Evolutionary conservation across 1,140 invertebrate species (phyloP), one percentile per base, ranked within the genome.

Genomic region (Polyergus mexicanus): DNA sequence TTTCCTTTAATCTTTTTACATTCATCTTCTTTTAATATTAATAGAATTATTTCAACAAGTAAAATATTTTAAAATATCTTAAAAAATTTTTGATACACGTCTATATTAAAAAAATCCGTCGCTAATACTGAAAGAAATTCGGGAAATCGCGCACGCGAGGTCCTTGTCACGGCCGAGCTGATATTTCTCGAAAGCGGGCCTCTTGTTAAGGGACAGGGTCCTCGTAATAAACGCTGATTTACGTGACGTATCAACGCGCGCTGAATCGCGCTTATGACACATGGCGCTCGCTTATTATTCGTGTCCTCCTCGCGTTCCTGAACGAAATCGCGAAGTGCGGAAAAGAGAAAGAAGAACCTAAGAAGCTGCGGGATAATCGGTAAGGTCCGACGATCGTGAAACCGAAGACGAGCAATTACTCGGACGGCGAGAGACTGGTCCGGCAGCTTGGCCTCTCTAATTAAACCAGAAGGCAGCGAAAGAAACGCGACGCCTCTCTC

Each of bases 171-270:
- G 35, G 51, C 8, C n/a, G 35, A 60, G 35, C 8, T 47, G 25
- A 62, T 44, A 41, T n/a, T 54, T 80, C 84, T 85, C 84, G 62
- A 87, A 88, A 77, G 84, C 69, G 85, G 72, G 63, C 80, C 47
- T 28, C 68, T 54, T 65, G 60, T 85, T 84, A 51, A 11, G 35
- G 66, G 66, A 38, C 66, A 71, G 66, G 62, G 38, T 38, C 71
- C 60, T 41, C 58, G 80, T 77, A 90, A 90, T 91, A 91, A 91
- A 91, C 85, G 51, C 66, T 90, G 88, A 91, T 91, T 91, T 91
- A 91, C 66, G 62, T 84, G 87, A n/a, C 77, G 58, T 86, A 90
- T 89, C 89, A 89, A 85, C 71, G 68, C 47, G 63, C 56, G 84
- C 54, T 51, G 65, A 56, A 56, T 54, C 22, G 22, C 54, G 60